A percentile compares a stretch with the other conserved stretches of the same genome.
These are phyloP conservation scores for Isotomurus palustris DNA, from an alignment of 2,888 invertebrate genomes.

Conservation along the genomic window DNA sequence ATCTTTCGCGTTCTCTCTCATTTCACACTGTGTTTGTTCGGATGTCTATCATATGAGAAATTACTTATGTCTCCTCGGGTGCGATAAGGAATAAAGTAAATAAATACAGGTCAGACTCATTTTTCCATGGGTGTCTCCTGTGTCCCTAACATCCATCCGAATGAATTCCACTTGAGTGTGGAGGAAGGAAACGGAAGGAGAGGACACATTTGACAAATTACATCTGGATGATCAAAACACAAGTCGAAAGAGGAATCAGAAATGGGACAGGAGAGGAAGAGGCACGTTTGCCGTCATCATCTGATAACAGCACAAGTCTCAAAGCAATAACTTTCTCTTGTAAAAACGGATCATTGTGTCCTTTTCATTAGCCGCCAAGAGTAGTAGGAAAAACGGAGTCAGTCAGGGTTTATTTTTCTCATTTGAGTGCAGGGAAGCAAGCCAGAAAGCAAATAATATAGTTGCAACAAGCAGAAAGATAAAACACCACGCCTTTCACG, in stretches of 20 bases:
- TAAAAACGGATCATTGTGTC: constrained; percentile 19
- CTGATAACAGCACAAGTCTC: constrained; percentile 27
- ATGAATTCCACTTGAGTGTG: too few species aligned
- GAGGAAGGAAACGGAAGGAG: too few species aligned
- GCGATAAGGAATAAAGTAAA: constrained; percentile 10
- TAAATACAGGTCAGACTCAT: constrained; percentile 33
- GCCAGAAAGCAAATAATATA: neutral
- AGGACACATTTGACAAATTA: constrained; percentile 32
- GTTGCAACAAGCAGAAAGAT: too few species aligned
- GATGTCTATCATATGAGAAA: neutral
- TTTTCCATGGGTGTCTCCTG: constrained; percentile 4
- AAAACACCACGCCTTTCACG: too few species aligned
- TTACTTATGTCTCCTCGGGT: too few species aligned
- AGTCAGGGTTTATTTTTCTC: constrained; percentile 33
- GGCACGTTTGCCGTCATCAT: constrained; percentile 10
- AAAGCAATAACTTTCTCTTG: constrained; percentile 27
- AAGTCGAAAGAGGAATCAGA: constrained; percentile 14
- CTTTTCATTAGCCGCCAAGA: constrained; percentile 40
- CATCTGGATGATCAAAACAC: constrained; percentile 33
- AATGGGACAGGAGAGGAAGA: constrained; percentile 9
- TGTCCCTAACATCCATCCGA: too few species aligned
- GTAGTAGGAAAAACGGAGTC: too few species aligned
- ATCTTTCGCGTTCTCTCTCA: neutral
- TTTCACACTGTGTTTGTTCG: neutral
- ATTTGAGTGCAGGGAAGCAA: constrained; percentile 14